These are phyloP conservation scores for Dendrophyllia cribrosa DNA, from an alignment of 64 coral and sea anemone species.

Conservation along the genomic window DNA sequence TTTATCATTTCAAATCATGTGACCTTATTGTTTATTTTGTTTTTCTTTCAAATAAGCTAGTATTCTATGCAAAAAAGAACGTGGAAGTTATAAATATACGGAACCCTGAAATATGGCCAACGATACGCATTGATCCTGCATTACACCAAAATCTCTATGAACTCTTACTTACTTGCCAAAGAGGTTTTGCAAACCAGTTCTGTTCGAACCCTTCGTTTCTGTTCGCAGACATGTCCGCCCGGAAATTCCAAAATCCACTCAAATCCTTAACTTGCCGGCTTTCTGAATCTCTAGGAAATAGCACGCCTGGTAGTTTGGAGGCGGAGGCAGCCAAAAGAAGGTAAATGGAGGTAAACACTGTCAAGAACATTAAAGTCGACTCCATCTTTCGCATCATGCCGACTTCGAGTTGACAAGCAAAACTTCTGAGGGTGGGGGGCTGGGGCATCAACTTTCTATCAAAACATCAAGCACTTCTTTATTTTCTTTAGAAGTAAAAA, in stretches of 20 bases:
- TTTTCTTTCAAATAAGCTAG: too few relatives aligned
- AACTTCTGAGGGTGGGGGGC: too few relatives aligned
- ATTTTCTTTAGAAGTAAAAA: too few relatives aligned
- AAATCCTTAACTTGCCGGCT: conserved; percentile 90
- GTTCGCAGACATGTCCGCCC: conserved; percentile 69
- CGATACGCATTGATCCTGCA: background rate
- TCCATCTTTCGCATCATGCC: background rate
- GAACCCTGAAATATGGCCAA: background rate
- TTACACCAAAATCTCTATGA: too few relatives aligned
- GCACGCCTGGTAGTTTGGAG: conserved; percentile 67
- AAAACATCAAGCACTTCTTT: too few relatives aligned
- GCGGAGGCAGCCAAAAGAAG: background rate
- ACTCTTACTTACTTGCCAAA: conserved; percentile 65
- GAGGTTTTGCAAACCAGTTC: conserved; percentile 74
- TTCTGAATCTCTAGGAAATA: conserved; percentile 87
- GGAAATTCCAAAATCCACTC: conserved; percentile 91
- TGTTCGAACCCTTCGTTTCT: conserved; percentile 77
- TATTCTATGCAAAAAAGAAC: too few relatives aligned
- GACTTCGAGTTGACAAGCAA: background rate
- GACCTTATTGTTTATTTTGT: too few relatives aligned
- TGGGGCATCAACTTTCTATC: too few relatives aligned
- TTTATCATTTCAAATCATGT: too few relatives aligned
- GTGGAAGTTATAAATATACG: too few relatives aligned
- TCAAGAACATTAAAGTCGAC: background rate
- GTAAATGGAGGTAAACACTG: background rate